These are phyloP conservation scores for Falco berigora DNA, from an alignment of 2,797 vertebrate species.

Conservation along the genomic window DNA sequence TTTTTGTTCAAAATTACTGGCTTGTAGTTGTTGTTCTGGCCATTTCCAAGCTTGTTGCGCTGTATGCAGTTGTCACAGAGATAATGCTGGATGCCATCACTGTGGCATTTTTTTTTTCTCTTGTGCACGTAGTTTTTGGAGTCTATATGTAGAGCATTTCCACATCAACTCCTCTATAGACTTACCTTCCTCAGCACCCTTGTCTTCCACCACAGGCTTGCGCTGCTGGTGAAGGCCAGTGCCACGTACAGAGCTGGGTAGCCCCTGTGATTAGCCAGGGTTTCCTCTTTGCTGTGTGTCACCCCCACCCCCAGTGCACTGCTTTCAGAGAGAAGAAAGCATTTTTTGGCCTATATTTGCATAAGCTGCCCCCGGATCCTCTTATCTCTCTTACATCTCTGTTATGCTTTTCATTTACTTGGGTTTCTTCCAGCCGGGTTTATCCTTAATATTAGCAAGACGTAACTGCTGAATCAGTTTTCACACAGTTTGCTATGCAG, in stretches of 20 bases:
- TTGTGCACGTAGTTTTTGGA: background rate
- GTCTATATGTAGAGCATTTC: background rate
- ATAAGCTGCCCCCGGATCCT: background rate
- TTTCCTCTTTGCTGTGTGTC: background rate
- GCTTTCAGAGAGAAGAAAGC: background rate
- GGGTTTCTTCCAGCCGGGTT: background rate
- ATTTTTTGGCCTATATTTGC: background rate
- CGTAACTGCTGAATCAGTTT: background rate
- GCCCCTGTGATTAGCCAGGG: background rate
- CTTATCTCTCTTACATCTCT: background rate
- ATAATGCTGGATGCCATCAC: background rate
- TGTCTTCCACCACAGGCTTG: background rate
- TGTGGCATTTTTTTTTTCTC: background rate
- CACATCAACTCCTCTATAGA: background rate
- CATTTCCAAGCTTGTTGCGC: fast-evolving
- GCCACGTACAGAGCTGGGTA: background rate
- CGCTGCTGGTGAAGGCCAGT: background rate
- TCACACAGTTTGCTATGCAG: background rate
- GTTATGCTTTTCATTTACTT: background rate
- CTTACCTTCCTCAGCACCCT: background rate
- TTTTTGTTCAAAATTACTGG: constrained; percentile 11
- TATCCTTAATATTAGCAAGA: background rate
- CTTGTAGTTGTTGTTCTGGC: background rate
- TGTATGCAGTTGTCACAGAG: background rate
- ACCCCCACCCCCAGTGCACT: background rate